Percentiles rank a stretch among this genome's conserved stretches.
Conservation (phyloP, 2,888 invertebrate genomes). For the Tenthredo livida region DNA sequence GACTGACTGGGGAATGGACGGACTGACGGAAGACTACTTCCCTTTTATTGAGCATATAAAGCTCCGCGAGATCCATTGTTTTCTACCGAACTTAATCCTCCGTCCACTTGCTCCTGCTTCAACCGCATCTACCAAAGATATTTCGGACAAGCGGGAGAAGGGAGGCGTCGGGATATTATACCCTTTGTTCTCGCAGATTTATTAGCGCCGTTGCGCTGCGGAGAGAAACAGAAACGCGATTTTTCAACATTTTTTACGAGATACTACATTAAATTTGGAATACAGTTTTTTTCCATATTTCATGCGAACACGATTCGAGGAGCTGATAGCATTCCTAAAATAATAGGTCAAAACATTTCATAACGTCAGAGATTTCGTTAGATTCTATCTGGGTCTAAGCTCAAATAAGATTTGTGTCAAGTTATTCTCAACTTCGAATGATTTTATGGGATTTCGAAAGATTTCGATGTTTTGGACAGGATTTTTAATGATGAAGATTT, state of each 20-base stretch:
- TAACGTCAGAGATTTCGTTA: no score
- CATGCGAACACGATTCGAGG: no score
- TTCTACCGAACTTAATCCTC: slow-evolving; percentile 75
- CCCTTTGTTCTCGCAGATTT: slow-evolving; percentile 34
- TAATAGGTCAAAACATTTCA: no score
- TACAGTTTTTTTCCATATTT: neutral
- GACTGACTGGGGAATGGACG: slow-evolving; percentile 61
- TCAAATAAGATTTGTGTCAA: no score
- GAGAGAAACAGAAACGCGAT: neutral
- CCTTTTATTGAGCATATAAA: slow-evolving; percentile 70
- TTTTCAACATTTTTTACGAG: neutral
- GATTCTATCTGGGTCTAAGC: no score
- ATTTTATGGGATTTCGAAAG: no score
- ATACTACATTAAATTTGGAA: neutral
- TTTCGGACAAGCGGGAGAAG: slow-evolving; percentile 45
- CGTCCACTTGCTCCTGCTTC: slow-evolving; percentile 42
- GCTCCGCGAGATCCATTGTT: slow-evolving; percentile 72
- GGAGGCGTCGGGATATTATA: slow-evolving; percentile 52
- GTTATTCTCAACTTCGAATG: neutral
- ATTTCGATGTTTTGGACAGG: neutral
- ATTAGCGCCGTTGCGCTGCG: neutral
- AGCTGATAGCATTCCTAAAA: no score
- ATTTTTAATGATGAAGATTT: neutral
- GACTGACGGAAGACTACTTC: slow-evolving; percentile 58
- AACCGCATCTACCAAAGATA: slow-evolving; percentile 25